Conservation (phyloP, 2,888 invertebrate genomes). For the Choreutis nemorana region DNA sequence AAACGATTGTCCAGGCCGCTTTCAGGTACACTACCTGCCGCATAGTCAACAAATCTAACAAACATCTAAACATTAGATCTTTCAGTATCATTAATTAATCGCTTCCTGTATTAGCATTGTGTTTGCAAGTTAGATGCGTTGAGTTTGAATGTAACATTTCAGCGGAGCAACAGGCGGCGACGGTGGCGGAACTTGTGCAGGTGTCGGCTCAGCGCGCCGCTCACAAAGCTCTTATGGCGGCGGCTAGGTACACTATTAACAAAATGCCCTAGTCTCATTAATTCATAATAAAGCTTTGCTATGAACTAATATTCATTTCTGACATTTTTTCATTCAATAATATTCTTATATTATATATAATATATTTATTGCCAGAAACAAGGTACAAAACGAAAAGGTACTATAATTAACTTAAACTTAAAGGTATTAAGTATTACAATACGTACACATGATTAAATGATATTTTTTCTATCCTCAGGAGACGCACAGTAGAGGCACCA, state of each 20-base stretch:
- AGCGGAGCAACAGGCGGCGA: conserved; percentile 56
- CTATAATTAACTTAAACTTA: no score
- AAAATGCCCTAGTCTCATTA: conserved; percentile 10
- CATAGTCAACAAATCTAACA: background rate
- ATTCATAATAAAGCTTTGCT: no score
- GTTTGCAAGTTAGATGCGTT: background rate
- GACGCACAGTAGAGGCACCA: no score
- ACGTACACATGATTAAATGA: no score
- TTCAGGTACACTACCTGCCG: conserved; percentile 6
- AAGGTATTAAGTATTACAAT: no score
- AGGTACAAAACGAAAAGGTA: no score
- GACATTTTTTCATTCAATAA: no score
- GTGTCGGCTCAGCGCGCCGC: conserved; percentile 46
- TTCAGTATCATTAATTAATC: background rate
- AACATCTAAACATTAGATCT: background rate
- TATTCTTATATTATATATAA: no score
- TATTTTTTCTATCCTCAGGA: no score
- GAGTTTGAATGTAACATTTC: conserved; percentile 10
- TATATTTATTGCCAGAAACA: no score
- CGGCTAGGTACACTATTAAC: conserved; percentile 34
- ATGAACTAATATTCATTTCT: no score
- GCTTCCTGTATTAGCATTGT: background rate
- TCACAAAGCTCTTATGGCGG: conserved; percentile 45
- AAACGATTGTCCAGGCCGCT: conserved; percentile 24
- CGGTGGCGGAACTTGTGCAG: conserved; percentile 50